phyloP scores from a whole-genome alignment of 2,888 invertebrate species.

The Seira sanloemensis region DNA sequence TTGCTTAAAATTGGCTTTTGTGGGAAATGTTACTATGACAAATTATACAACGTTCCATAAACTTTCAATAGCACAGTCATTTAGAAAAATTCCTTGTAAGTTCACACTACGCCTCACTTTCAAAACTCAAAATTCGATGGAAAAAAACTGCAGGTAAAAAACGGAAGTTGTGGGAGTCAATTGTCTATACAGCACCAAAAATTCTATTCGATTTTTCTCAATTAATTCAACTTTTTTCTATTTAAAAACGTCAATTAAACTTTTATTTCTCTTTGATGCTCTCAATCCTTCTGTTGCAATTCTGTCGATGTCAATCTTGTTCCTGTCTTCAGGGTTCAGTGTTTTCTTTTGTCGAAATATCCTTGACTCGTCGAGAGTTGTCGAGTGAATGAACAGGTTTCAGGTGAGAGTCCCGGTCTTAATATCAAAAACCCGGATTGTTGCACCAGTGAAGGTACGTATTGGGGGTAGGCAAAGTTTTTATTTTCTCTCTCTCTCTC shows the following conservation, averaged over 20 bases:
- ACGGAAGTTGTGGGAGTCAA: no score
- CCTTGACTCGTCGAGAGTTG: constrained; percentile 68
- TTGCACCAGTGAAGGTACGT: constrained; percentile 26
- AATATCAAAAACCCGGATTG: constrained; percentile 67
- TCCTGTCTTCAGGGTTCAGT: neutral
- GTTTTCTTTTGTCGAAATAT: constrained; percentile 44
- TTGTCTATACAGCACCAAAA: no score
- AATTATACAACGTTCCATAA: no score
- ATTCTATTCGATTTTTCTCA: no score
- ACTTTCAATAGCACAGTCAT: no score
- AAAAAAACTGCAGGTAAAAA: neutral
- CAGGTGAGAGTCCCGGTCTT: constrained; percentile 67
- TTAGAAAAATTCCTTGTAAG: no score
- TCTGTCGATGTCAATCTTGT: neutral
- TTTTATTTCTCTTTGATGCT: neutral
- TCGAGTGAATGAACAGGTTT: constrained; percentile 67
- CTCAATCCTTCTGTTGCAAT: neutral
- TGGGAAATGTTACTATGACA: no score
- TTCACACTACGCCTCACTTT: neutral
- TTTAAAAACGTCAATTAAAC: neutral
- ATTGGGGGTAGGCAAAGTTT: neutral
- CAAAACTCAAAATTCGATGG: neutral
- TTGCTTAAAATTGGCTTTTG: no score
- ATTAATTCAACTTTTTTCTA: no score
- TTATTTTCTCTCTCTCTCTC: constrained; percentile 9